A percentile compares a stretch with the other conserved stretches of the same genome.
phyloP scores from a whole-genome alignment of 2,888 invertebrate genomes.

The Stegophylla sp. region DNA sequence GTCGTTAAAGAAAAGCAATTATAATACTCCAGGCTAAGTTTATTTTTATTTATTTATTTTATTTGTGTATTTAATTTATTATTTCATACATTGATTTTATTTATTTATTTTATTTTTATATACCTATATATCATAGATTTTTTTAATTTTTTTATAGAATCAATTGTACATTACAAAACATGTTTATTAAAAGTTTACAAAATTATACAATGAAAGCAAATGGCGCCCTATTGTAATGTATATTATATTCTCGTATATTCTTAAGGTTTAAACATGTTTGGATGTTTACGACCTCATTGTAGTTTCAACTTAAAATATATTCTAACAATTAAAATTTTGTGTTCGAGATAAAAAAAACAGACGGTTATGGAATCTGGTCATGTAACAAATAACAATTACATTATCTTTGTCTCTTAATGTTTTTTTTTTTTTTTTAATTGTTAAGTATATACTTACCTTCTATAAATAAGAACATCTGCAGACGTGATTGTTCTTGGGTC shows the following conservation, averaged over 20 bases:
- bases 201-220: neutral
- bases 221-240: neutral
- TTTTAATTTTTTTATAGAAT: too few relatives aligned
- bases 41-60: too few relatives aligned
- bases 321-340: slow-evolving; percentile 24
- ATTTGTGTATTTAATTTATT: too few relatives aligned
- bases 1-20: too few relatives aligned
- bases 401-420: slow-evolving; percentile 20
- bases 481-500: neutral
- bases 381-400: slow-evolving; percentile 16
- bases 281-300: slow-evolving; percentile 18
- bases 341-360: slow-evolving; percentile 23
- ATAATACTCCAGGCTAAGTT: too few relatives aligned
- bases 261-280: slow-evolving; percentile 18
- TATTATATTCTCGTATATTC: slow-evolving; percentile 16
- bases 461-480: neutral
- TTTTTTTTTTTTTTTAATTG: neutral
- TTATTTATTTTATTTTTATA: too few relatives aligned
- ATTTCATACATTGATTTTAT: too few relatives aligned
- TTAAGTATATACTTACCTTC: neutral
- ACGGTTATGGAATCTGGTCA: slow-evolving; percentile 29
- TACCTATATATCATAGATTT: too few relatives aligned
- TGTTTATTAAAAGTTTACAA: too few relatives aligned
- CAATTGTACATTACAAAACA: too few relatives aligned
- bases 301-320: neutral